Percentiles rank a stretch among this genome's conserved stretches.
Conservation (phyloP, 2,113 vertebrate species). For the Cricetomys ansorgei region DNA sequence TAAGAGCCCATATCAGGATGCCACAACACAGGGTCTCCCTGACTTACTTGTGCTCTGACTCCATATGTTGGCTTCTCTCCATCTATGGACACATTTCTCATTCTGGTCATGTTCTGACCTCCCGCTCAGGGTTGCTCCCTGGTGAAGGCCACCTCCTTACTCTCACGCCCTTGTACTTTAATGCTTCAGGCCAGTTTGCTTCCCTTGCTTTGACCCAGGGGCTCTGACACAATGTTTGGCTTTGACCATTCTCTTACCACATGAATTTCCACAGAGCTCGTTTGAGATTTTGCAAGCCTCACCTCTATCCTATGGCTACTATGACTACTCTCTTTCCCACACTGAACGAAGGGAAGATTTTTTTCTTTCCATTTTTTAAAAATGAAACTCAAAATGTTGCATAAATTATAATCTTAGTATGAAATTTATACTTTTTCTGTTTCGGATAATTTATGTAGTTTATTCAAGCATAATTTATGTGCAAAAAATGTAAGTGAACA, state of each 20-base stretch:
- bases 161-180: background rate
- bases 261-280: background rate
- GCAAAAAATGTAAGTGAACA: background rate
- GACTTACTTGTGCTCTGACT: background rate
- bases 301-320: background rate
- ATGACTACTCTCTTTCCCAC: background rate
- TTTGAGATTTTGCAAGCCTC: background rate
- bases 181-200: background rate
- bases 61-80: background rate
- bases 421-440: background rate
- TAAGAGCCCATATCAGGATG: background rate
- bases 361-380: background rate
- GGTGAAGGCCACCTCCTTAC: background rate
- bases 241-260: background rate
- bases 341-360: background rate
- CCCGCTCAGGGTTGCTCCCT: background rate
- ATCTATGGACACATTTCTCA: background rate
- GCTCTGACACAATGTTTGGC: background rate
- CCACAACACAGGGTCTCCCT: background rate
- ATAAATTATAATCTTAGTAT: conserved; percentile 17
- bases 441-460: conserved; percentile 1
- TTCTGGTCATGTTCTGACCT: background rate
- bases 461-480: conserved; percentile 30
- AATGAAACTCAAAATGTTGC: background rate
- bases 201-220: background rate